Base-by-base conservation (phyloP, 2,797 vertebrate genomes). In the Gallinago nigripennis region DNA sequence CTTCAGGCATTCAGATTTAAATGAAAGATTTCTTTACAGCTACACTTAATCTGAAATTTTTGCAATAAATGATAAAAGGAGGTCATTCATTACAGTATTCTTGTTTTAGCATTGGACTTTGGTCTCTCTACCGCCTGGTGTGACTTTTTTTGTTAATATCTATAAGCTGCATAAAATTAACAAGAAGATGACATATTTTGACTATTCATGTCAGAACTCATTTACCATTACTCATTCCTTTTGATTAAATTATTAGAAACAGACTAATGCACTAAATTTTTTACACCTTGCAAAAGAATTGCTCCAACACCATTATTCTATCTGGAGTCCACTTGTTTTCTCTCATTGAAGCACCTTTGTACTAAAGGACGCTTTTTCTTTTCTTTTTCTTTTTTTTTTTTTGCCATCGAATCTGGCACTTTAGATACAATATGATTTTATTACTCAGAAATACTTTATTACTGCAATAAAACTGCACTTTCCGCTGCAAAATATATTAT, bases 381-480 rank as follows among this genome's bases (percentile, higher is more conserved):
- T 56, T 31, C 31, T 41, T 54, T 20, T 48, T 3, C 3, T 17
- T 28, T 51, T 25, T 3, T 9, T 2, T 39, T 35, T 35, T 39
- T 48, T 8, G 3, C 3, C 12, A 19, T 12, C 53, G 31, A 86
- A 61, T 75, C 35, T 81, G 53, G 14, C 15, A 53, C 45, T 75
- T 88, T 12, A 71, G 23, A 37, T 65, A 54, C 1, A 0, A 43
- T 64, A 61, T n/a, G 19, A n/a, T 88, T 93, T 83, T 64, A 86
- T 83, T 84, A 75, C 31, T 70, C 33, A 53, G 86, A 86, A 94
- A 91, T 83, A 70, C 16, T 87, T 87, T 70, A 87, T 86, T 73
- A 77, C 43, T 61, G 57, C 33, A 88, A 88, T 90, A 90, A 88
- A 95, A 78, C 45, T 46, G 39, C 80, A 93, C 45, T 88, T 94